Percentiles rank a stretch among this genome's conserved stretches.
These are phyloP conservation scores for Saturnia pavonia DNA, from an alignment of 2,888 invertebrate species.

Conservation along the genomic window DNA sequence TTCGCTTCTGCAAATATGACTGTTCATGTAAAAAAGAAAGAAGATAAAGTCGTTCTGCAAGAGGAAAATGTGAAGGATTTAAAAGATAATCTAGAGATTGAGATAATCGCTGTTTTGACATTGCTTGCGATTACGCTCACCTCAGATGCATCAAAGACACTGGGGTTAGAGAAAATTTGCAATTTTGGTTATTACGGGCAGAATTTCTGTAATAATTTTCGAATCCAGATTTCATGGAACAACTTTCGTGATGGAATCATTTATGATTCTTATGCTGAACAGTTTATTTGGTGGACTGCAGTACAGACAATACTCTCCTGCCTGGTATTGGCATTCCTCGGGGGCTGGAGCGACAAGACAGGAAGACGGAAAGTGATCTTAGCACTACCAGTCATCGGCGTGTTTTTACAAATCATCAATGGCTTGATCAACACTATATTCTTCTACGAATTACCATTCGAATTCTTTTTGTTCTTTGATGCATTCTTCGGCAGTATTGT, in stretches of 20 bases:
- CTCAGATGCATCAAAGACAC: neutral
- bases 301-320: neutral
- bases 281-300: conserved; percentile 1
- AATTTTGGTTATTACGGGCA: neutral
- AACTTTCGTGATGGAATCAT: neutral
- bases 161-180: conserved; percentile 5
- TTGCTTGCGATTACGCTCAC: neutral
- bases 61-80: neutral
- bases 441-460: conserved; percentile 5
- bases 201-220: neutral
- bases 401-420: neutral
- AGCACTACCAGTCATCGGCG: neutral
- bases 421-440: neutral
- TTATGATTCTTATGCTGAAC: neutral
- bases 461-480: neutral
- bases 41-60: neutral
- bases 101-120: neutral
- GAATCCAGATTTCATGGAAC: neutral
- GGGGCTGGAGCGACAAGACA: conserved; percentile 4
- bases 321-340: conserved; percentile 1
- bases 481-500: conserved; percentile 7
- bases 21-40: neutral
- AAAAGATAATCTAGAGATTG: neutral
- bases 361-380: neutral
- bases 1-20: neutral